These are phyloP conservation scores for Apamea anceps DNA, from an alignment of 2,888 invertebrate genomes.

Conservation along the genomic window DNA sequence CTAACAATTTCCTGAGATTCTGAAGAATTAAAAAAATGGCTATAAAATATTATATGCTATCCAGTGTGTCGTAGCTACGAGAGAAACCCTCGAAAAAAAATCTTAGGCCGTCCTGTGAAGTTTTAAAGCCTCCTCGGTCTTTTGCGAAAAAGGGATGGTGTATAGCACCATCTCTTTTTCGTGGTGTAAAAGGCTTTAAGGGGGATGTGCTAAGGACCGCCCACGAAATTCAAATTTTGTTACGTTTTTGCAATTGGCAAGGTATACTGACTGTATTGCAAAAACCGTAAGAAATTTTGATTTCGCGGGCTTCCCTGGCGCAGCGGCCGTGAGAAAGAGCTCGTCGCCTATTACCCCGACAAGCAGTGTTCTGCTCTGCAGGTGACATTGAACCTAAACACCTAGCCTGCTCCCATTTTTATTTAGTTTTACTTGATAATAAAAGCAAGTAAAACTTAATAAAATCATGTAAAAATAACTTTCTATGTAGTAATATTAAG, in stretches of 20 bases:
- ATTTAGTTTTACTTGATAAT: conserved; percentile 30
- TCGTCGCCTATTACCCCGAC: background rate
- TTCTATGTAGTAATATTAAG: conserved; percentile 33
- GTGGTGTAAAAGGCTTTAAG: background rate
- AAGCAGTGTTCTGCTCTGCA: background rate
- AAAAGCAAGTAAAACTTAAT: conserved; percentile 23
- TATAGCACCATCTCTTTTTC: background rate
- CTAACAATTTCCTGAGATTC: conserved; percentile 14
- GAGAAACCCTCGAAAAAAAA: too few species aligned
- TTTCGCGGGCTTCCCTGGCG: background rate
- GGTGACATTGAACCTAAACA: background rate
- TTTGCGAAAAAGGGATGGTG: background rate
- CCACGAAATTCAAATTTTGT: background rate
- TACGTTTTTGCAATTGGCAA: background rate
- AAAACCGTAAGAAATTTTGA: background rate
- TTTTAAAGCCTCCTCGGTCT: background rate
- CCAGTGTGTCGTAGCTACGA: conserved; percentile 28
- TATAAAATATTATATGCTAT: conserved; percentile 31
- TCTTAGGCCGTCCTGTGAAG: background rate
- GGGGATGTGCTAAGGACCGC: background rate
- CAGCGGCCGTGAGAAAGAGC: background rate
- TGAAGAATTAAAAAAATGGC: conserved; percentile 1
- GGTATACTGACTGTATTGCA: background rate
- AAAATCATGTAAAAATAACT: conserved; percentile 29
- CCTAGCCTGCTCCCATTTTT: conserved; percentile 29